Base-by-base conservation (phyloP, 2,113 vertebrate genomes). In the Pseudorectes ferrugineus region DNA sequence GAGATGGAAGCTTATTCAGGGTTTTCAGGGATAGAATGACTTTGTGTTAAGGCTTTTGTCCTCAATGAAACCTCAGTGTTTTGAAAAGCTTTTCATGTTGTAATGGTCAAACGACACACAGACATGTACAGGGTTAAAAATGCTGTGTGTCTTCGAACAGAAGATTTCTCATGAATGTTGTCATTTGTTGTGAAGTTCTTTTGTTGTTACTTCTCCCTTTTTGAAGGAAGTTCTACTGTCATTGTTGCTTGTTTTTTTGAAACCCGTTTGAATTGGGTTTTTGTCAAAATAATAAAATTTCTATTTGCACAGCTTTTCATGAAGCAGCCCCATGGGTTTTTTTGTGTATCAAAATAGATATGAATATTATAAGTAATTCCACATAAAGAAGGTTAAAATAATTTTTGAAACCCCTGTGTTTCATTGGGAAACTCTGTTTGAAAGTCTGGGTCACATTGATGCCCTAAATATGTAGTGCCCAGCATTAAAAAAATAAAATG, bases 281-380 rank as follows among this genome's bases (percentile, higher is more conserved):
- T 40, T 17, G 6, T 85, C 33, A 61, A 43, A 89, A 76, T 42
- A 72, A 72, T 18, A 52, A 42, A 63, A 38, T 16, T 63, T n/a
- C 0, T 19, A 13, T 77, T 76, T 55, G 33, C 49, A 18, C 7
- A 29, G 12, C 11, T 92, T 68, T 87, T 73, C 16, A 6, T 46
- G 33, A 81, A 65, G 33, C 21, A 87, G 35, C 10, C 4, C 5
- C 3, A 28, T 35, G 24, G 42, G 11, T 0, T 0, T 17, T 35
- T 92, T 85, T 58, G 8, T 43, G 26, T 24, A 35, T 71, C 22
- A 52, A 48, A 89, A 36, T 28, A 75, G 10, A n/a, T 46, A 42
- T 10, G 19, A 63, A 8, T 62, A n/a, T 58, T 67, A 31, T 12
- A 84, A 46, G 23, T 35, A 76, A 68, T 46, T 72, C 33, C 17